Percentiles rank a stretch among this genome's conserved stretches.
phyloP scores from a whole-genome alignment of 2,888 invertebrate genomes.

The Elmis aenea region DNA sequence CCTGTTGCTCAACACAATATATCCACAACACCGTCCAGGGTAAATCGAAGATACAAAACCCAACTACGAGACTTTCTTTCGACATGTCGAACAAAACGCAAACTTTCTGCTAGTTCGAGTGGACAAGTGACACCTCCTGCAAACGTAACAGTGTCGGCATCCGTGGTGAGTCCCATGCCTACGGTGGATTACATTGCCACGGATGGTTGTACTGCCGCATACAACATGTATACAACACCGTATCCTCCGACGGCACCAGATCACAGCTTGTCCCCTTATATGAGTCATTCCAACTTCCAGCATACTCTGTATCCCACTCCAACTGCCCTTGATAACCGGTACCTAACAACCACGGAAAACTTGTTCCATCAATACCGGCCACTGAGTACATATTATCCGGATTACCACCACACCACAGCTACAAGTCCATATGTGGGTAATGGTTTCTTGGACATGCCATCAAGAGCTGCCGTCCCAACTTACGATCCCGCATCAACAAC shows the following conservation, averaged over 20 bases:
- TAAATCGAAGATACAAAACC: conserved; percentile 87
- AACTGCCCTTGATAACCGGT: conserved; percentile 52
- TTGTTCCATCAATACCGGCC: conserved; percentile 87
- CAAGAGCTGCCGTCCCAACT: conserved; percentile 58
- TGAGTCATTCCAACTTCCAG: conserved; percentile 67
- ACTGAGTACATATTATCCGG: conserved; percentile 76
- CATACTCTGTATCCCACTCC: conserved; percentile 56
- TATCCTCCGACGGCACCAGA: conserved; percentile 67
- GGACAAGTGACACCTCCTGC: conserved; percentile 45
- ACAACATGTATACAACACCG: conserved; percentile 75
- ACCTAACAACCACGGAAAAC: conserved; percentile 74
- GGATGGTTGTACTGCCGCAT: conserved; percentile 63
- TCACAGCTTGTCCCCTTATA: conserved; percentile 56
- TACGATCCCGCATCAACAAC: conserved; percentile 50
- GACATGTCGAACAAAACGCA: conserved; percentile 76
- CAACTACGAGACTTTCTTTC: conserved; percentile 89
- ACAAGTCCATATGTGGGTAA: conserved; percentile 66
- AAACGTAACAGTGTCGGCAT: conserved; percentile 52
- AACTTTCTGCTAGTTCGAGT: conserved; percentile 41
- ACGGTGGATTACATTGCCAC: conserved; percentile 65
- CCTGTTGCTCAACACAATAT: conserved; percentile 48
- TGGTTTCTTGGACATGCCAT: conserved; percentile 75
- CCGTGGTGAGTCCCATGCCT: conserved; percentile 53
- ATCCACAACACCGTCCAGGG: conserved; percentile 69
- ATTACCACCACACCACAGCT: conserved; percentile 68